Conservation (phyloP, 2,797 vertebrate species). For the Buceros bicornis region DNA sequence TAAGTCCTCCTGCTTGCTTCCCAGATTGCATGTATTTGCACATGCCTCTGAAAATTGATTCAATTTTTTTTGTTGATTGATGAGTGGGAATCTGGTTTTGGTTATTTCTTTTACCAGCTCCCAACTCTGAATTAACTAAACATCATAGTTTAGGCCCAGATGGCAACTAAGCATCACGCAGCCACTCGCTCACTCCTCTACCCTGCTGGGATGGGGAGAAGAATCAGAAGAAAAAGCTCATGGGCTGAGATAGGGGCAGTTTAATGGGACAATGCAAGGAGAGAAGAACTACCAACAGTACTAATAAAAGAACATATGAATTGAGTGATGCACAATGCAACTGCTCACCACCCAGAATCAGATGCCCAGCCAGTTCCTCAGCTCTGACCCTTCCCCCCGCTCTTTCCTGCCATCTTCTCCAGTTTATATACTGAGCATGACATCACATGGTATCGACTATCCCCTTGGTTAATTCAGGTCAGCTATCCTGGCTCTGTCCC, state of each 20-base stretch:
- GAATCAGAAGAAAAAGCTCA: neutral
- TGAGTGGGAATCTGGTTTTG: neutral
- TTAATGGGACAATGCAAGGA: neutral
- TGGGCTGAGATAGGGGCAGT: neutral
- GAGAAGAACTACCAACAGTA: neutral
- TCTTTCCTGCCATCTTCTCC: neutral
- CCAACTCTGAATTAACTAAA: neutral
- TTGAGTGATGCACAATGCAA: no score
- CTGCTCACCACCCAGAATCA: neutral
- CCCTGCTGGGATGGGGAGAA: neutral
- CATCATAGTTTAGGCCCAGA: neutral
- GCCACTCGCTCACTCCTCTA: neutral
- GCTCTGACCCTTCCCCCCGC: neutral
- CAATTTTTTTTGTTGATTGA: neutral
- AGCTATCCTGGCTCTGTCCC: neutral
- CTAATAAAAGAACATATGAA: neutral
- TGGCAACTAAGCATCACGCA: neutral
- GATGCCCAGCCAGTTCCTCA: neutral
- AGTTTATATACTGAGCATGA: neutral
- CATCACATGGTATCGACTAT: neutral
- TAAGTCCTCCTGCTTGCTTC: neutral
- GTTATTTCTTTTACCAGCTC: slow-evolving; percentile 1
- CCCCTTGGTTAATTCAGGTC: neutral
- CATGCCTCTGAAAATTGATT: neutral
- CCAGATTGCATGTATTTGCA: neutral